Evolutionary conservation across 37 sponge, comb jelly and placozoan species (phyloP).

Genomic region (Beroe ovata): DNA sequence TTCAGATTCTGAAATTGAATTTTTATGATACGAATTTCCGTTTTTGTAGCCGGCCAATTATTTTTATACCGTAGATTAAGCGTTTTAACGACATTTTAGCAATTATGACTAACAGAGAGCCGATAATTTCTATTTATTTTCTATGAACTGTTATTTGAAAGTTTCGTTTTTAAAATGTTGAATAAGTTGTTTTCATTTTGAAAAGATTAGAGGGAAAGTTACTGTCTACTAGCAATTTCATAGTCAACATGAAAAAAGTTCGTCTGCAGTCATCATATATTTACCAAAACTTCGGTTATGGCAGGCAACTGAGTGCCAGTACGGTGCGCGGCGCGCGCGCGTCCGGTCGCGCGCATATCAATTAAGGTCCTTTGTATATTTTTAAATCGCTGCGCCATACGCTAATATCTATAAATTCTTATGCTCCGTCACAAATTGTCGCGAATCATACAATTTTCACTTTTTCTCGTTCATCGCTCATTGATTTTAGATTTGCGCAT

Average conservation of each 20-base stretch:
- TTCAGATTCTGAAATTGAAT: neutral
- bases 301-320: no score
- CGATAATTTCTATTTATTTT: slow-evolving; percentile 38
- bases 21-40: neutral
- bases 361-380: no score
- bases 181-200: neutral
- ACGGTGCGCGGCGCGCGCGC: no score
- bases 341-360: no score
- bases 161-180: slow-evolving; percentile 40
- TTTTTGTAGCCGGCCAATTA: slow-evolving; percentile 34
- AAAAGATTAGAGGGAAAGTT: neutral
- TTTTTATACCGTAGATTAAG: neutral
- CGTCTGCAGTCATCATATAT: no score
- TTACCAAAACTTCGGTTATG: no score
- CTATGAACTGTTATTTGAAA: slow-evolving; percentile 60
- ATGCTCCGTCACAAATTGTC: no score
- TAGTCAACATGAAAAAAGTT: neutral
- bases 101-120: slow-evolving; percentile 40
- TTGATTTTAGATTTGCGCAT: no score
- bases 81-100: slow-evolving; percentile 28
- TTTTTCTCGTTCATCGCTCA: no score
- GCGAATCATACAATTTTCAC: no score
- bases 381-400: no score
- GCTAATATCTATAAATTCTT: no score
- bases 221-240: neutral